Evolutionary conservation across 2,888 invertebrate genomes (phyloP), one percentile per base, ranked within the genome.

Genomic region (Plebejus anna): DNA sequence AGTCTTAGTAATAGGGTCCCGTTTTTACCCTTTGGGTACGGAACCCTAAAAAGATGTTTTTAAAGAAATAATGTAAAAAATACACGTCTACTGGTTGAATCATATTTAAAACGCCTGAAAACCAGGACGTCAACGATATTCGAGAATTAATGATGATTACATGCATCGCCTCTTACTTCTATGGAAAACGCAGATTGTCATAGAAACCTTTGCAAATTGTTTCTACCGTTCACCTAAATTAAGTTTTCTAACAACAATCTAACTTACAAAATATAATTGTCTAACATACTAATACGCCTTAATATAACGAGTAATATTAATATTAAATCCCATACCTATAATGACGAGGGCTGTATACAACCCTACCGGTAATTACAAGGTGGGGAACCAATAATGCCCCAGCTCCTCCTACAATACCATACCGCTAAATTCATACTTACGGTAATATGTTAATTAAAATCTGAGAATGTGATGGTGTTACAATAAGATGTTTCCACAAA

Each of bases 281-380:
- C 1, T 9, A 59, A 59, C 7, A n/a, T 59, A 59, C 59, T n/a
- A 51, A 51, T 51, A 55, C 16, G 51, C 55, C 22, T 59, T 61
- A 9, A 11, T 61, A 61, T 61, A 61, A 61, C 36, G 32, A 66
- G 66, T 32, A 66, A 66, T 66, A 66, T 66, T 66, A 66, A 66
- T 66, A 66, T 66, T 66, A 66, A 66, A 66, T 66, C 66, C 66
- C 66, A 66, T 66, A 22, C 22, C 22, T 22, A 36, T 66, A 66
- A 66, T 66, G 13, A 32, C 11, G 66, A 32, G 61, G 32, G 32
- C 28, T 36, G 66, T 16, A 36, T 66, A 59, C 57, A 47, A 36
- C 75, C 73, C 75, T 72, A 81, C 83, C 85, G 87, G 89, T 90
- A 90, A 90, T 90, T 89, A 89, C 84, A 85, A 82, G 83, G 83